Conservation (phyloP, 2,797 vertebrate genomes). For the Caiman crocodilus region DNA sequence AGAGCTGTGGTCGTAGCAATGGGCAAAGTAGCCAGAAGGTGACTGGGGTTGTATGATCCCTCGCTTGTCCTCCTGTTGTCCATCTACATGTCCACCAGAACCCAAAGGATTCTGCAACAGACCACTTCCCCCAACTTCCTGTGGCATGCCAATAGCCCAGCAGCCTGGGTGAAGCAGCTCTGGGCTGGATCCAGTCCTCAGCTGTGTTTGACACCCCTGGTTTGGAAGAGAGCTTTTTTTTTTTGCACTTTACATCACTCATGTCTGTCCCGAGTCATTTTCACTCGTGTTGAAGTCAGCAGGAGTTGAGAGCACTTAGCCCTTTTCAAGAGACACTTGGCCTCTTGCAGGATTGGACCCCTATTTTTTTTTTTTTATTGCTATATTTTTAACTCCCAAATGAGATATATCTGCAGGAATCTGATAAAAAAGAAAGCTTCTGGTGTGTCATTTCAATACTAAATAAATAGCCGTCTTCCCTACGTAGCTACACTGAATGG, state of each 20-base stretch:
- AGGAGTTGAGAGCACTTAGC: not conserved
- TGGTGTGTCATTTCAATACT: not conserved
- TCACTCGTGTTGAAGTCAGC: not conserved
- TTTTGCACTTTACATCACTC: not conserved
- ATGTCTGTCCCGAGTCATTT: not conserved
- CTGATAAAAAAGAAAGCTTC: constrained; percentile 30
- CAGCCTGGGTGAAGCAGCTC: not conserved
- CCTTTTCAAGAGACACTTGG: not conserved
- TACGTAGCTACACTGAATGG: constrained; percentile 31
- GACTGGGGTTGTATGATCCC: too few relatives aligned
- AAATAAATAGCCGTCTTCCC: constrained; percentile 44
- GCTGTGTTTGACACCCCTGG: not conserved
- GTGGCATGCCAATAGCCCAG: not conserved
- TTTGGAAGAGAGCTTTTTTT: not conserved
- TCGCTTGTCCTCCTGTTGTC: too few relatives aligned
- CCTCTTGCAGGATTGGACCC: not conserved
- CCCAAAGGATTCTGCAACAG: too few relatives aligned
- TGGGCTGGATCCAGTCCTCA: not conserved
- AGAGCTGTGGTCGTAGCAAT: too few relatives aligned
- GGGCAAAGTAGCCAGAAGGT: too few relatives aligned
- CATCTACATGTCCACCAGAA: too few relatives aligned
- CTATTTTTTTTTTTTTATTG: not conserved
- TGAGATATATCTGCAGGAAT: not conserved
- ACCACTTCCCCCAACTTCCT: too few relatives aligned
- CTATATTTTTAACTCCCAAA: not conserved